phyloP scores from a whole-genome alignment of 2,888 invertebrate species.

The Nycteola revayana region DNA sequence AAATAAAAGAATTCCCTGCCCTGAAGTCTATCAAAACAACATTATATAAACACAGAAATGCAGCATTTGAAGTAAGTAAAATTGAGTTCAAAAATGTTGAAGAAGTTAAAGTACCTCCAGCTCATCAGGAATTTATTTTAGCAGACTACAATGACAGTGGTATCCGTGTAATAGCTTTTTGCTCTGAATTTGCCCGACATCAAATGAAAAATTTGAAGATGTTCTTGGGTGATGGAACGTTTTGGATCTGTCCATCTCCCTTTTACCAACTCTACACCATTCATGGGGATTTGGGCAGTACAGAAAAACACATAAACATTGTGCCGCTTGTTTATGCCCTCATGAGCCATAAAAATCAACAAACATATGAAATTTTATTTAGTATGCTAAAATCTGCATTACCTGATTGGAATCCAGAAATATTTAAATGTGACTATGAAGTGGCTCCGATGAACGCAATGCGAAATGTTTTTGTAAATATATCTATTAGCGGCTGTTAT shows the following conservation, averaged over 20 bases:
- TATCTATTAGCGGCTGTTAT: conserved; percentile 10
- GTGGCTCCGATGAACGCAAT: conserved; percentile 14
- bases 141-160: conserved; percentile 15
- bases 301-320: conserved; percentile 15
- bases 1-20: conserved; percentile 13
- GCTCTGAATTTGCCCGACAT: conserved; percentile 9
- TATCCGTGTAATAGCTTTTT: conserved; percentile 14
- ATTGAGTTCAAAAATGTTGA: conserved; percentile 13
- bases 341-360: conserved; percentile 13
- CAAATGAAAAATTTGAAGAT: conserved; percentile 10
- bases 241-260: conserved; percentile 14
- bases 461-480: conserved; percentile 10
- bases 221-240: conserved; percentile 13
- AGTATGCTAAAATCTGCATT: conserved; percentile 16
- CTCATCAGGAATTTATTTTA: conserved; percentile 12
- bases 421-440: conserved; percentile 19
- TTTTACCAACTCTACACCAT: conserved; percentile 18
- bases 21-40: conserved; percentile 12
- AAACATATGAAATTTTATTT: conserved; percentile 14
- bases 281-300: conserved; percentile 21
- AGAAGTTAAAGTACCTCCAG: conserved; percentile 14
- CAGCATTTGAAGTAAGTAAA: conserved; percentile 13
- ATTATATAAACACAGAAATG: conserved; percentile 18
- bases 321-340: conserved; percentile 19
- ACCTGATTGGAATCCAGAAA: conserved; percentile 22